Evolutionary conservation across 1,140 invertebrate genomes (phyloP), one percentile per base, ranked within the genome.

Genomic region (Pseudoatta argentina): DNA sequence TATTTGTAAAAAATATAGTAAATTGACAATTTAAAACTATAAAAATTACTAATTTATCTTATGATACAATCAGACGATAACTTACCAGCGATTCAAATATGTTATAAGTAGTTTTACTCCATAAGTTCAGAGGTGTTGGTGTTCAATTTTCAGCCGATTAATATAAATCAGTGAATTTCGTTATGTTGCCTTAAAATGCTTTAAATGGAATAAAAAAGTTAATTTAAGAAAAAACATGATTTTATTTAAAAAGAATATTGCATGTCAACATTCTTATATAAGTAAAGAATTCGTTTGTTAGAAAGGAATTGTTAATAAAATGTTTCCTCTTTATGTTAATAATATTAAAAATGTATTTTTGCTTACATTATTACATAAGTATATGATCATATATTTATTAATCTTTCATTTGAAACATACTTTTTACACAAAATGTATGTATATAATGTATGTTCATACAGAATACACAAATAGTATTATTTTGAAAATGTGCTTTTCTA

Each of bases 301-400:
- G 3, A 48, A 72, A 16, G 48, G 1, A 72, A 24, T 30, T 12
- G 16, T 30, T 55, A 73, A 30, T 73, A 55, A 34, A 55, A 55
- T 53, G 5, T 73, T 27, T 14, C 0, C 0, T 2, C 1, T 34
- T 10, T 8, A n/a, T 30, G 0, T 73, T 53, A 55, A 73, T 6
- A 4, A 34, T 55, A 18, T 73, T 63, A 64, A 48, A 77, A 48
- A 63, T 63, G 27, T 76, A 64, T 77, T 77, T 77, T 39, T 2
- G 12, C 24, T 77, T 48, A 63, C 3, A 61, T 21, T 18, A 44
- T 57, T 48, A 77, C 10, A 48, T 30, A 21, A 30, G 1, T 21
- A 48, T 59, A 57, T 2, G 16, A 5, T 63, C 12, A 14, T 57
- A 1, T 57, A 21, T 39, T 75, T 3, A 44, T 44, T 12, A 55